Conservation (phyloP, 2,888 invertebrate genomes). For the Lacanobia wlatinum region DNA sequence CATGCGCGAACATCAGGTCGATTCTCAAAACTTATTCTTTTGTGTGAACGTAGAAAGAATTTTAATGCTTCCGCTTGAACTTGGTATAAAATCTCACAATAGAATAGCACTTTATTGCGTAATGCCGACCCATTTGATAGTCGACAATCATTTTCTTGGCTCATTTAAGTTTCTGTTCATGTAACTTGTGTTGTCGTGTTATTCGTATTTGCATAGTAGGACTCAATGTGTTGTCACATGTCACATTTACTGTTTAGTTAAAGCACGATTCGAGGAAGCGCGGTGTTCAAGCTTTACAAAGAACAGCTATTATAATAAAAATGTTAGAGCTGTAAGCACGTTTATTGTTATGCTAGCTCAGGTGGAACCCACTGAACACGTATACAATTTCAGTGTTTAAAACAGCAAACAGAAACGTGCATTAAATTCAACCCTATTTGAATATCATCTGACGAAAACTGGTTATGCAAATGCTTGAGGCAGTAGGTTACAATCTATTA, state of each 20-base stretch:
- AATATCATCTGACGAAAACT: constrained; percentile 41
- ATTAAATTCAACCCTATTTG: constrained; percentile 28
- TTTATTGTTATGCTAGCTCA: constrained; percentile 10
- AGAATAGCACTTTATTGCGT: constrained; percentile 79
- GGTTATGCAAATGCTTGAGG: constrained; percentile 48
- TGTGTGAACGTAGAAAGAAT: constrained; percentile 88
- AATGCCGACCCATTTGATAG: constrained; percentile 78
- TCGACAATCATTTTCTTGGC: constrained; percentile 71
- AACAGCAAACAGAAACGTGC: constrained; percentile 9
- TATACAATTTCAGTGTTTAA: constrained; percentile 12
- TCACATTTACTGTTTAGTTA: constrained; percentile 51
- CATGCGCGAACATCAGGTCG: constrained; percentile 83
- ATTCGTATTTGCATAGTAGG: constrained; percentile 60
- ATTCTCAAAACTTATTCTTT: constrained; percentile 90
- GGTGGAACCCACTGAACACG: background rate
- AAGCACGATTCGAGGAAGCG: constrained; percentile 55
- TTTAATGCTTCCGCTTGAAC: constrained; percentile 89
- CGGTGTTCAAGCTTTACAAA: constrained; percentile 42
- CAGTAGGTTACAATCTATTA: constrained; percentile 52
- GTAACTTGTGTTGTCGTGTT: constrained; percentile 59
- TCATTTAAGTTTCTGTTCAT: constrained; percentile 70
- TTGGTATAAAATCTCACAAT: constrained; percentile 84
- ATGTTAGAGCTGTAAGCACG: constrained; percentile 2
- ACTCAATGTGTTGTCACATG: constrained; percentile 53
- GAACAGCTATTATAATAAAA: constrained; percentile 45